phyloP scores from a whole-genome alignment of 2,113 vertebrate species.

The Xenopus tropicalis region UCB_Xtro_10.0 CM004447.2:85269501-85270000 shows the following conservation, averaged over 20 bases:
- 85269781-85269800: neutral
- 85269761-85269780: neutral
- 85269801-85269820: neutral
- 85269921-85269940: constrained; percentile 11
- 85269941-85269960: constrained; percentile 8
- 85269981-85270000: constrained; percentile 98
- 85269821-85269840: no score
- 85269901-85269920: constrained; percentile 10
- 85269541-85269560: no score
- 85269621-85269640: no score
- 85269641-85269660: no score
- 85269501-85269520: no score
- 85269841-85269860: no score
- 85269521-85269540: no score
- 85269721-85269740: neutral
- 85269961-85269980: constrained; percentile 80
- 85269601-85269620: no score
- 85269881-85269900: neutral
- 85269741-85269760: neutral
- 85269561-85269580: no score
- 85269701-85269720: neutral
- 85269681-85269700: no score
- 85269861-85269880: constrained; percentile 7
- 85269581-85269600: no score
- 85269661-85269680: no score